Base-by-base conservation (phyloP, 1,140 invertebrate genomes). In the Belonocnema kinseyi region DNA sequence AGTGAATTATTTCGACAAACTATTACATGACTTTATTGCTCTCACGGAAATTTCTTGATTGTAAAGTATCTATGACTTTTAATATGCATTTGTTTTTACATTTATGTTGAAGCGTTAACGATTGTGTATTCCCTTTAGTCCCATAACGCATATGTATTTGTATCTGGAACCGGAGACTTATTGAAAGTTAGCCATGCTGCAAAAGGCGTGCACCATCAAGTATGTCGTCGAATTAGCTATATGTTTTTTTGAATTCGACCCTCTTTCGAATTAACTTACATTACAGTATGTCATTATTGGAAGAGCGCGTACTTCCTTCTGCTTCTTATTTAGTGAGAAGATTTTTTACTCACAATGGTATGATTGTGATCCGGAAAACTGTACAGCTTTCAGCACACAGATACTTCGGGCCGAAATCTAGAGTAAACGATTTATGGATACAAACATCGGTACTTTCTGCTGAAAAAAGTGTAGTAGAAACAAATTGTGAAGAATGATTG, bases 81-180 rank as follows among this genome's bases (percentile, higher is more conserved):
- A 83, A 83, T 76, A 21, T 83, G 3, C 81, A 83, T 56, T 73
- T 77, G 33, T 51, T 80, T n/a, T 16, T 79, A 17, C 81, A 83
- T 76, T 11, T 83, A 14, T 78, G 33, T 26, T 2, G 21, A 3
- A 26, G 21, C 21, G 1, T 26, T 26, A 2, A 26, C 3, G 21
- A 26, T 26, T 80, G 76, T 74, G 78, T 76, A 14, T 78, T n/a
- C 74, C 4, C 11, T 82, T 26, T 78, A 58, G 75, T n/a, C 13
- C 26, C 79, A 83, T 50, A 75, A 50, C 46, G 81, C 75, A 50
- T 83, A 75, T 70, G 50, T 53, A 17, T 83, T 83, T 54, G 81
- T 80, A 66, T 73, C 17, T 3, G 21, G 21, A 26, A 2, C 1
- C 21, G 21, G 21, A 3, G 21, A 26, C 21, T 26, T 26, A 26